Evolutionary conservation across 2,888 invertebrate species (phyloP), one percentile per base, ranked within the genome.

Genomic region (Slavum lentiscoides): DNA sequence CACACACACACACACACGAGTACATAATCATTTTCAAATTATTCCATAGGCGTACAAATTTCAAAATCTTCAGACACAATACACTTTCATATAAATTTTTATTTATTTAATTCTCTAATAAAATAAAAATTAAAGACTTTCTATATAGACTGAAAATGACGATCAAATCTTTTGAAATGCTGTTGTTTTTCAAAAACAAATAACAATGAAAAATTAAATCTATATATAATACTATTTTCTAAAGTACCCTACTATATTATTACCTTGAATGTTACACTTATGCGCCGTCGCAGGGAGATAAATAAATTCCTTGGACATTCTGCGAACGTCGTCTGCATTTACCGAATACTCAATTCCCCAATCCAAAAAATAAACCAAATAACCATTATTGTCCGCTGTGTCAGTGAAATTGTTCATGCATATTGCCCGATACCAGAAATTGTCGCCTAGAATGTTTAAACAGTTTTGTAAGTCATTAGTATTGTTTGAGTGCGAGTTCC

Each of bases 211-310:
- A 55, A 19, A 55, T 55, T 19, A 55, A 55, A 19, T 19, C 5
- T 19, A 43, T 43, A 9, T 7, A 3, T 5, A 55, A 55, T 49
- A 49, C 13, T 49, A 3, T 49, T 49, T 13, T 49, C 13, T 49
- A 13, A 49, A 49, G 15, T 43, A 43, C 9, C 43, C 7, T 49
- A 21, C 2, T 61, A 21, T 21, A 61, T 19, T 4, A 23, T n/a
- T 58, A 80, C 80, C 80, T 80, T 64, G 21, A 39, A 80, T 19
- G 7, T 39, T 70, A 70, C 80, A 80, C 43, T 80, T 80, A 15
- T 70, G 19, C 0, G 80, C 80, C 13, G 80, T 55, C 2, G 64
- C 80, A 19, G 80, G 80, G 9, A 80, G 70, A 72, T 72, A 80
- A 11, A 64, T 9, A 80, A 80, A 80, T 8, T 80, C 70, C 23